A percentile compares a stretch with the other conserved stretches of the same genome.
phyloP scores from a whole-genome alignment of 2,888 invertebrate genomes.

The Arctia plantaginis region DNA sequence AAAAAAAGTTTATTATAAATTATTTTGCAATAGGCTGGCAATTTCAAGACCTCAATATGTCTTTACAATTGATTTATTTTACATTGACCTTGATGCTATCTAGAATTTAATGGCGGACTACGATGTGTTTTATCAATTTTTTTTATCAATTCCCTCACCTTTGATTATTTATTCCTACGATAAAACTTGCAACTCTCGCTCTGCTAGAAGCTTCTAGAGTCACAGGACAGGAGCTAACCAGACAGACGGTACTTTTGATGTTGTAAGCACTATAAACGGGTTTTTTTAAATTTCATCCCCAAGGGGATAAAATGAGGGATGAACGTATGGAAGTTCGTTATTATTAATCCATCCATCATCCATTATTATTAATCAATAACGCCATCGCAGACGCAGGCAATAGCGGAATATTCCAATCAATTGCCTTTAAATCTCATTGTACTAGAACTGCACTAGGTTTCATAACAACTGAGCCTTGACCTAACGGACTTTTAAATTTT shows the following conservation, averaged over 20 bases:
- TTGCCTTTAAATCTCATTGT: conserved; percentile 5
- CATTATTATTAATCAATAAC: too few relatives aligned
- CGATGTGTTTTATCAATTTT: conserved; percentile 1
- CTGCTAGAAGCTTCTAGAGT: too few relatives aligned
- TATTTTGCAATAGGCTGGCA: conserved; percentile 12
- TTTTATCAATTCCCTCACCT: background rate
- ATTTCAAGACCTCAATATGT: conserved; percentile 9
- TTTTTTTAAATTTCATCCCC: too few relatives aligned
- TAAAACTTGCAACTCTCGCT: background rate
- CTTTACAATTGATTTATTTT: conserved; percentile 14
- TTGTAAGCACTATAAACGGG: too few relatives aligned
- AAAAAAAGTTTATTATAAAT: too few relatives aligned
- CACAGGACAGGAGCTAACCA: too few relatives aligned
- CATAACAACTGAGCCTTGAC: conserved; percentile 57
- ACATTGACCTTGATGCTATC: conserved; percentile 13
- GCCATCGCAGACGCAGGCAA: too few relatives aligned
- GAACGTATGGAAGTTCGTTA: too few relatives aligned
- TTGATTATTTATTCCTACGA: conserved; percentile 1
- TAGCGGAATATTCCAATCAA: background rate
- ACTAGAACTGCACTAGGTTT: conserved; percentile 27
- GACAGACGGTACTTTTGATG: too few relatives aligned
- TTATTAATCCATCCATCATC: too few relatives aligned
- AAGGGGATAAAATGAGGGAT: too few relatives aligned
- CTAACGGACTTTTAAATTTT: conserved; percentile 61
- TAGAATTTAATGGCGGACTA: conserved; percentile 10